phyloP scores from a whole-genome alignment of 2,113 vertebrate genomes.

The Dermatemys mawii region DNA sequence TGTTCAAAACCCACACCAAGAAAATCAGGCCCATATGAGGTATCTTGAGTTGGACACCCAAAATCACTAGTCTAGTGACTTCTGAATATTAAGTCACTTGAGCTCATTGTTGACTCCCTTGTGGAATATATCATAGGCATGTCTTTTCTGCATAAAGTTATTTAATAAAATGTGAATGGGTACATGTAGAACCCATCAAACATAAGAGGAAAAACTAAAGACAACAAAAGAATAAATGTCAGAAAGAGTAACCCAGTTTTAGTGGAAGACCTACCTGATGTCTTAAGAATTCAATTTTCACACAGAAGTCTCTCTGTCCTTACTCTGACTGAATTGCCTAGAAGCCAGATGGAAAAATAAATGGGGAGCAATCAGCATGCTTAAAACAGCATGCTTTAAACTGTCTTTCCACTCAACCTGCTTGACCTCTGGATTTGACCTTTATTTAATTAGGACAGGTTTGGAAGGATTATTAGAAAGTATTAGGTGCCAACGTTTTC shows the following conservation, averaged over 20 bases:
- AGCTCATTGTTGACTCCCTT: accelerated
- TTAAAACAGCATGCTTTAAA: neutral
- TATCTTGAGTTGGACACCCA: neutral
- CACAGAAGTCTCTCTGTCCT: neutral
- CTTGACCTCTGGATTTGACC: conserved; percentile 1
- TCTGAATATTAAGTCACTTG: neutral
- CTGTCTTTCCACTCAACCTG: neutral
- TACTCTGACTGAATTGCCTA: accelerated
- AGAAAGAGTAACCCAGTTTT: neutral
- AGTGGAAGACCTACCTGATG: neutral
- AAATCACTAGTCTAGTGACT: neutral
- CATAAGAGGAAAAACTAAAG: too few relatives aligned
- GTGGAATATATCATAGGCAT: neutral
- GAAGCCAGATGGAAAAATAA: neutral
- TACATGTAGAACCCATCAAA: accelerated
- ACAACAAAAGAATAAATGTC: neutral
- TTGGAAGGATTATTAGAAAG: neutral
- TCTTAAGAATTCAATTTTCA: accelerated
- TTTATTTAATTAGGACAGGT: neutral
- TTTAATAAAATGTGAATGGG: neutral
- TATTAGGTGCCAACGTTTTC: accelerated
- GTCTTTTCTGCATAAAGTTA: accelerated
- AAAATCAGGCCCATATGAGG: neutral
- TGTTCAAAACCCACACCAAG: neutral
- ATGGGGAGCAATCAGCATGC: neutral